Evolutionary conservation across 2,888 invertebrate genomes (phyloP).

Genomic region (Caenorhabditis wallacei): DNA sequence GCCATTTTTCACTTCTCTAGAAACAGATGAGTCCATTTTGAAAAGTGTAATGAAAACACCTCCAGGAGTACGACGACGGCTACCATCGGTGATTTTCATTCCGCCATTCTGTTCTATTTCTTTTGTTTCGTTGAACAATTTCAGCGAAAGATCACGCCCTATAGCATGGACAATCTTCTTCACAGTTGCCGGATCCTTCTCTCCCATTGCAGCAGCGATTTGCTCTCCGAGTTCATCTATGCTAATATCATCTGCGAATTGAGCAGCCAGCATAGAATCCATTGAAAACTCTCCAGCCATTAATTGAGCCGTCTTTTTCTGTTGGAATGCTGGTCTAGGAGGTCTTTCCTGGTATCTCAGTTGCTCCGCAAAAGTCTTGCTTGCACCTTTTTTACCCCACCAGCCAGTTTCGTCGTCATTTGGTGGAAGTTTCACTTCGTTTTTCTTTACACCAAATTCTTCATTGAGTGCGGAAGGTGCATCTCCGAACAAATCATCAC

Average conservation of each 20-base stretch:
- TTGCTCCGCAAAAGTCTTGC: constrained; percentile 6
- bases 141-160: constrained; percentile 69
- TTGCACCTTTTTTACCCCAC: constrained; percentile 55
- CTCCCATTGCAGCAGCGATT: constrained; percentile 69
- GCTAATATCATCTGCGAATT: constrained; percentile 52
- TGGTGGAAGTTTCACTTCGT: constrained; percentile 27
- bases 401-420: constrained; percentile 34
- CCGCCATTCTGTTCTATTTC: constrained; percentile 78
- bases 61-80: constrained; percentile 80
- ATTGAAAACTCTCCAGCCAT: constrained; percentile 55
- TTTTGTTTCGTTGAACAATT: constrained; percentile 77
- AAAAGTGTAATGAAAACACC: constrained; percentile 80
- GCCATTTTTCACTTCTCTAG: constrained; percentile 57
- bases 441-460: constrained; percentile 66
- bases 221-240: constrained; percentile 66
- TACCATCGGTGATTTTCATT: constrained; percentile 75
- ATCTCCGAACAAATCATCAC: constrained; percentile 74
- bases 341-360: neutral
- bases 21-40: constrained; percentile 69
- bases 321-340: constrained; percentile 1
- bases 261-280: constrained; percentile 60
- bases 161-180: constrained; percentile 72
- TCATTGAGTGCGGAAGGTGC: constrained; percentile 65
- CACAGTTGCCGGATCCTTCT: constrained; percentile 72
- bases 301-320: constrained; percentile 46